phyloP scores from a whole-genome alignment of 2,113 vertebrate species.

The Anolis sagrei region DNA sequence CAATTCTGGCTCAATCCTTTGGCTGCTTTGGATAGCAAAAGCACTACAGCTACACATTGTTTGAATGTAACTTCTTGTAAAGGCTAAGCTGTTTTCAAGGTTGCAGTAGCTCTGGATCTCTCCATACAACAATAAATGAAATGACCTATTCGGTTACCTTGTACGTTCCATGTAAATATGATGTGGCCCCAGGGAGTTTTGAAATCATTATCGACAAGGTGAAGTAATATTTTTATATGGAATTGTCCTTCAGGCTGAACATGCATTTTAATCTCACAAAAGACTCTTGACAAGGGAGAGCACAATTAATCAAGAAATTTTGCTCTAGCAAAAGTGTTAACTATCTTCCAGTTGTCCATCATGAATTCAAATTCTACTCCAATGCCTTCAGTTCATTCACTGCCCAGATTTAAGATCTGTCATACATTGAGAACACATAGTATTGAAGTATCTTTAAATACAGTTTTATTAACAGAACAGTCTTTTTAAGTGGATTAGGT shows the following conservation, averaged over 20 bases:
- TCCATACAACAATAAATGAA: slow-evolving; percentile 32
- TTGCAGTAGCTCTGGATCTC: slow-evolving; percentile 12
- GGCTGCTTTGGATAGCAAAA: slow-evolving; percentile 1
- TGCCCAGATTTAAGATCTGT: slow-evolving; percentile 30
- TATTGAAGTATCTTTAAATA: too few species aligned
- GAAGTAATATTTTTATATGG: slow-evolving; percentile 60
- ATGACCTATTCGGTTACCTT: slow-evolving; percentile 41
- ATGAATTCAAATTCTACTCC: slow-evolving; percentile 64
- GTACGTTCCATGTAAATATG: slow-evolving; percentile 44
- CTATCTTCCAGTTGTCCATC: slow-evolving; percentile 64
- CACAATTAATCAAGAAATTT: slow-evolving; percentile 71
- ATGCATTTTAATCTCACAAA: slow-evolving; percentile 57
- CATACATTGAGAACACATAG: too few species aligned
- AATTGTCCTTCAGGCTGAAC: slow-evolving; percentile 65
- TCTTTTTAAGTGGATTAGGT: too few species aligned
- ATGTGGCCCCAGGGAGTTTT: slow-evolving; percentile 49
- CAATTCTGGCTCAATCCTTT: slow-evolving; percentile 12
- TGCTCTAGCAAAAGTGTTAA: slow-evolving; percentile 68
- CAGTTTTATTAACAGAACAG: too few species aligned
- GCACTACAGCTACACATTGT: slow-evolving; percentile 28
- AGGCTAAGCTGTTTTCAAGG: slow-evolving; percentile 15
- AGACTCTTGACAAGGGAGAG: slow-evolving; percentile 64
- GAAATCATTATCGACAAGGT: slow-evolving; percentile 50
- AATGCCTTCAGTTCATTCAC: slow-evolving; percentile 70
- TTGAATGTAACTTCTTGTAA: slow-evolving; percentile 44